Conservation (phyloP, 1,140 invertebrate genomes). For the Tetramorium alpestre region DNA sequence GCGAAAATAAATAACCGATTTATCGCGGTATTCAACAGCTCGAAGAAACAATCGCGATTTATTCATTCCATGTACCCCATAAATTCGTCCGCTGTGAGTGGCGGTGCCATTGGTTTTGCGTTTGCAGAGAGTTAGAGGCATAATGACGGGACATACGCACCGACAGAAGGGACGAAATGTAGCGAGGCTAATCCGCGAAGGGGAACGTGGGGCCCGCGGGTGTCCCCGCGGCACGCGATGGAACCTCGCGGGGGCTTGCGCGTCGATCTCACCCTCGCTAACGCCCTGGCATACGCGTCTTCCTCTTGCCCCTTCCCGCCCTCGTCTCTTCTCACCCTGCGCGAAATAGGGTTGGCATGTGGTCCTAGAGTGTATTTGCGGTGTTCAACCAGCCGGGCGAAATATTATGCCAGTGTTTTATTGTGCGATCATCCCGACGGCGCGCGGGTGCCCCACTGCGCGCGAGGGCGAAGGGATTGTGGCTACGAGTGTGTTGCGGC, state of each 20-base stretch:
- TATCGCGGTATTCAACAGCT: conserved; percentile 27
- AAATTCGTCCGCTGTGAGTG: conserved; percentile 39
- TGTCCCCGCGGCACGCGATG: conserved; percentile 25
- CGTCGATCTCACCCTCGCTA: conserved; percentile 14
- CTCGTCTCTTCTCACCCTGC: conserved; percentile 25
- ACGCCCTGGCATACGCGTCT: conserved; percentile 3
- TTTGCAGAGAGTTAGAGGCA: conserved; percentile 50
- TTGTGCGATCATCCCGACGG: conserved; percentile 82
- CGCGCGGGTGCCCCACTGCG: conserved; percentile 17
- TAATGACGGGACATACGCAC: conserved; percentile 80
- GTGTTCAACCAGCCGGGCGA: conserved; percentile 78
- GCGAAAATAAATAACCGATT: conserved; percentile 35
- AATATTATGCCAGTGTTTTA: conserved; percentile 83
- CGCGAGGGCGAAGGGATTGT: conserved; percentile 65
- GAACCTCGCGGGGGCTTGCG: conserved; percentile 24
- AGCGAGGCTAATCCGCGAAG: conserved; percentile 82
- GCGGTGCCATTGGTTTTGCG: conserved; percentile 36
- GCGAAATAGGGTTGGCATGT: conserved; percentile 70
- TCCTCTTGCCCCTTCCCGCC: background rate
- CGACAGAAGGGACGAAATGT: conserved; percentile 85
- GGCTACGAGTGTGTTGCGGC: conserved; percentile 62
- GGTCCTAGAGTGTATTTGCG: conserved; percentile 74
- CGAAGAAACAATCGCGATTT: background rate
- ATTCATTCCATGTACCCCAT: background rate
- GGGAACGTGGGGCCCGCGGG: conserved; percentile 52